Base-by-base conservation (phyloP, 2,797 vertebrate species). In the Sphenodon punctatus region DNA sequence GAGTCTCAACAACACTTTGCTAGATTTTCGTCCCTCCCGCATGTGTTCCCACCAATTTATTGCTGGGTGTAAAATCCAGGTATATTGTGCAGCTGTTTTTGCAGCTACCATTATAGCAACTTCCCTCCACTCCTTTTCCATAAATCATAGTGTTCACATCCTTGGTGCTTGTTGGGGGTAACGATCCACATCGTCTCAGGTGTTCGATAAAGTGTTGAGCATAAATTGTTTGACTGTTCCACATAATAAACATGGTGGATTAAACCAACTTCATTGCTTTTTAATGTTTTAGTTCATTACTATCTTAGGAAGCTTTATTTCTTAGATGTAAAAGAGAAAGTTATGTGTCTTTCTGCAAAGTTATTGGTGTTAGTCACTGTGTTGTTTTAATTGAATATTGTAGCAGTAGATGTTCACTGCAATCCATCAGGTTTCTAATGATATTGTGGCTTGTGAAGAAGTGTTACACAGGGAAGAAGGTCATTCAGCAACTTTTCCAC, bases 201-300 rank as follows among this genome's bases (percentile, higher is more conserved):
- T 85, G 78, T 77, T 89, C 51, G 7, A 59, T 79, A 41, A 72
- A 78, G 55, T 51, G 39, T 30, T 22, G 10, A 45, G 82, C 74
- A 25, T 41, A 78, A 79, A 78, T 65, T 16, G 27, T 55, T 82
- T 75, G 72, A 64, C 43, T 67, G 10, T 75, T 90, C 39, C 25
- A 59, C 0, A 30, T 73, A 2, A 32, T 67, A 3, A 73, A 41
- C 66, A 8, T 36, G 59, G 63, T 78, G 64, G 61, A 67, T 67
- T 49, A 88, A 84, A 59, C 71, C 20, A 17, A 46, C 78, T 83
- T 83, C 41, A 30, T 48, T n/a, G 14, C 43, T 87, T 80, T 83
- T 7, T 23, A 46, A 38, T 76, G 25, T 51, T 81, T 56, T 49
- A 38, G 34, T 82, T 92, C 23, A 25, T 89, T 85, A 84, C 43